Percentiles rank a stretch among this genome's conserved stretches.
Evolutionary conservation across 2,797 vertebrate species (phyloP).

Genomic region (Buceros bicornis): DNA sequence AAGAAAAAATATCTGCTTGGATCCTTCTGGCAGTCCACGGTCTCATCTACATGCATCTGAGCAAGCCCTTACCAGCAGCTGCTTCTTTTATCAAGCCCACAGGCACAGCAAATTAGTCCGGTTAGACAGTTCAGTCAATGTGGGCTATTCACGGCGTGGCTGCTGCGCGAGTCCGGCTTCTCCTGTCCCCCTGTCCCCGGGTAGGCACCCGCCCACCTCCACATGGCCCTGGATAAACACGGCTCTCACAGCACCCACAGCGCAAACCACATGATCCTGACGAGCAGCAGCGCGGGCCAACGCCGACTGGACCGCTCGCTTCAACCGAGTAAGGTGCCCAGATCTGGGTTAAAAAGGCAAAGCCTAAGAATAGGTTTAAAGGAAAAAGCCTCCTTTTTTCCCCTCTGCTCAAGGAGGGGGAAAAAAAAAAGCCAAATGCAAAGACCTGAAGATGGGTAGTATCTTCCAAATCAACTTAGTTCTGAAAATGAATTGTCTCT

Average conservation of each 20-base stretch:
- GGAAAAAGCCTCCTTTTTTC: neutral
- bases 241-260: constrained; percentile 74
- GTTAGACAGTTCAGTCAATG: constrained; percentile 86
- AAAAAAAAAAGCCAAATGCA: neutral
- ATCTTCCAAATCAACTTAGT: neutral
- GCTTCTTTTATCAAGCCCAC: constrained; percentile 89
- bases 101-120: constrained; percentile 86
- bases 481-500: neutral
- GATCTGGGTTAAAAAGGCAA: neutral
- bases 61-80: constrained; percentile 86
- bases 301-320: neutral
- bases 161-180: constrained; percentile 82
- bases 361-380: neutral
- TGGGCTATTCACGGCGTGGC: constrained; percentile 85
- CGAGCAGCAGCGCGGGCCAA: constrained; percentile 37
- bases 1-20: neutral
- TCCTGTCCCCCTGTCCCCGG: constrained; percentile 81
- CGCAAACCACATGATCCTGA: constrained; percentile 78
- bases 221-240: constrained; percentile 82
- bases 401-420: fast-evolving
- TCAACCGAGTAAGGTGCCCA: neutral
- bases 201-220: constrained; percentile 85
- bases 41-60: constrained; percentile 84
- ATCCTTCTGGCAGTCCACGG: constrained; percentile 70
- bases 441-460: neutral